Percentiles rank a stretch among this genome's conserved stretches.
Evolutionary conservation across 2,888 invertebrate genomes (phyloP).

Genomic region (Lomographa bimaculata): DNA sequence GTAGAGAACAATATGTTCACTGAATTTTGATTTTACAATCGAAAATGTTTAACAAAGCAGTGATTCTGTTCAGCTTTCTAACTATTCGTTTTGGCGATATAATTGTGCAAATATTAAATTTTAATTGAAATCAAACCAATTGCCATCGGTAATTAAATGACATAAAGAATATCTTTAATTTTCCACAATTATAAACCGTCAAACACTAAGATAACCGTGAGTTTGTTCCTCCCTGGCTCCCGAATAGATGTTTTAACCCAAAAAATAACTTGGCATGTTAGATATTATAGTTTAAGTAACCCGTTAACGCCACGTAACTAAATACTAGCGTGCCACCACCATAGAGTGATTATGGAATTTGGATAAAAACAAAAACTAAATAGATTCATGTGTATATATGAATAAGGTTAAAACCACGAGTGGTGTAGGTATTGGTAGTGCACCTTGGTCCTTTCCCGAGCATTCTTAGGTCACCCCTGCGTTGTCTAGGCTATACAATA

Average conservation of each 20-base stretch:
- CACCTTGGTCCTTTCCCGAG: slow-evolving; percentile 51
- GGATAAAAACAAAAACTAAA: slow-evolving; percentile 37
- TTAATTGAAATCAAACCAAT: slow-evolving; percentile 1
- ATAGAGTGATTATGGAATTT: slow-evolving; percentile 62
- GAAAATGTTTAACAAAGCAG: slow-evolving; percentile 45
- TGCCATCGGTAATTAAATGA: too few species aligned
- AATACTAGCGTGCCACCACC: slow-evolving; percentile 62
- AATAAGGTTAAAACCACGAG: slow-evolving; percentile 42
- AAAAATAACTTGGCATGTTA: slow-evolving; percentile 66
- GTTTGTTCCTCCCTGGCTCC: slow-evolving; percentile 70
- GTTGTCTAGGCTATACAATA: slow-evolving; percentile 68
- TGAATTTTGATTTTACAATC: slow-evolving; percentile 41
- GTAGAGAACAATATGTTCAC: slow-evolving; percentile 49
- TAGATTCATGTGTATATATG: slow-evolving; percentile 36
- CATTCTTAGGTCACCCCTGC: slow-evolving; percentile 57
- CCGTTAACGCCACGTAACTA: slow-evolving; percentile 45
- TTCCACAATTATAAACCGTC: slow-evolving; percentile 60
- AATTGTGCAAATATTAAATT: slow-evolving; percentile 62
- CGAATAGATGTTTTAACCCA: slow-evolving; percentile 52
- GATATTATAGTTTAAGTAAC: slow-evolving; percentile 59
- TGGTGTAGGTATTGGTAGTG: slow-evolving; percentile 48
- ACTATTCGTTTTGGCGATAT: slow-evolving; percentile 50
- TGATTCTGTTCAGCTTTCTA: slow-evolving; percentile 67
- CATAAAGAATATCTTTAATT: too few species aligned
- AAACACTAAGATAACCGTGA: slow-evolving; percentile 44